Evolutionary conservation across 2,888 invertebrate genomes (phyloP), one percentile per base, ranked within the genome.

Genomic region (Piscicola geometra): DNA sequence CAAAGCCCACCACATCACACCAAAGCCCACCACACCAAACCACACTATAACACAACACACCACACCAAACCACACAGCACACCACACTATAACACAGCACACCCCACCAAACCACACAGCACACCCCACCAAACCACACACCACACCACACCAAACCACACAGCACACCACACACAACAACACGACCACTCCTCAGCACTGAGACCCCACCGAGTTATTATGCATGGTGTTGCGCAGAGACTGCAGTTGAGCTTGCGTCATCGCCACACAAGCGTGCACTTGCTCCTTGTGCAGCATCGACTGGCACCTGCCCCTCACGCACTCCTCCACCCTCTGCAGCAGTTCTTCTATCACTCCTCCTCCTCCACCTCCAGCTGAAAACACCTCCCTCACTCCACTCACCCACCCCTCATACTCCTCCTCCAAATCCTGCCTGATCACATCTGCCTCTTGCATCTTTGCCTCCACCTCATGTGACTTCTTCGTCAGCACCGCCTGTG

Each of bases 171-270:
- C n/a, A n/a, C n/a, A n/a, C n/a, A n/a, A n/a, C n/a, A n/a, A n/a
- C n/a, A 15, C 5, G 41, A 9, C 15, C 9, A 41, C n/a, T 5
- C 12, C 3, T 71, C 30, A 71, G 33, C 71, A 71, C 2, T 21
- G n/a, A 12, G 71, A 47, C 1, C 71, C 71, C 21, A 71, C 71
- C 21, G 47, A 50, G 52, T 71, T 71, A 15, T 71, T 71, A 1
- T 25, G 41, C 71, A 71, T 71, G 47, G 71, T 71, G 50, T 50
- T 52, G n/a, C 71, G 25, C 1, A 71, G 50, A n/a, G 71, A 71
- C n/a, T 71, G 71, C 15, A 71, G 71, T 71, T 71, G 71, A 18
- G 50, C 1, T 15, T 71, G 71, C 15, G 50, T 30, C 21, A 52
- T 1, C 28, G 30, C 1, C 1, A 71, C 21, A 15, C 28, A 21